These are phyloP conservation scores for Prionace glauca DNA, from an alignment of 2,797 vertebrate species.

Conservation along the genomic window DNA sequence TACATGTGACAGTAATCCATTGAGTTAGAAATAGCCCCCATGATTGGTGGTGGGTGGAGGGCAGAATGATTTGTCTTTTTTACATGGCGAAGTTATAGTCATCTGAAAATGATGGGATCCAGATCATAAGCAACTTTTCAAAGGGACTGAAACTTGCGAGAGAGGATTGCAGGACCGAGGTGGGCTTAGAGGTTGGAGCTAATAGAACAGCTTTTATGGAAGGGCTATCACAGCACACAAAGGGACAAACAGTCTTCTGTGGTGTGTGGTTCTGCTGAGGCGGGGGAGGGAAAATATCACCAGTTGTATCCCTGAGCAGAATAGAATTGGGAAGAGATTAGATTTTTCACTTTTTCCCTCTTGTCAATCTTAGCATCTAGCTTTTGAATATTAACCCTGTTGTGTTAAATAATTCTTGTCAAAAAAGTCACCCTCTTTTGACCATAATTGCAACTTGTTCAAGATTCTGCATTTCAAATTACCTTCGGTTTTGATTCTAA, in stretches of 20 bases:
- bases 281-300: too few species aligned
- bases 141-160: background rate
- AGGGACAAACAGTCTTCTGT: background rate
- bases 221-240: background rate
- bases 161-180: too few species aligned
- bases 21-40: too few species aligned
- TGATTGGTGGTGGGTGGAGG: too few species aligned
- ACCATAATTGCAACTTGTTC: background rate
- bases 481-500: background rate
- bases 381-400: background rate
- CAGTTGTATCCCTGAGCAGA: background rate
- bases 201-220: background rate
- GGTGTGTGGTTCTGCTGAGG: background rate
- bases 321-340: background rate
- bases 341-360: background rate
- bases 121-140: background rate
- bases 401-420: background rate
- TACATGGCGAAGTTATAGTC: background rate
- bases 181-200: background rate
- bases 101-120: background rate
- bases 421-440: background rate
- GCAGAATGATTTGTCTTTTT: background rate
- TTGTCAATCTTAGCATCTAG: background rate
- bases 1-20: too few species aligned
- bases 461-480: background rate